Evolutionary conservation across 2,113 vertebrate genomes (phyloP).

Genomic region (Catharus minimus): DNA sequence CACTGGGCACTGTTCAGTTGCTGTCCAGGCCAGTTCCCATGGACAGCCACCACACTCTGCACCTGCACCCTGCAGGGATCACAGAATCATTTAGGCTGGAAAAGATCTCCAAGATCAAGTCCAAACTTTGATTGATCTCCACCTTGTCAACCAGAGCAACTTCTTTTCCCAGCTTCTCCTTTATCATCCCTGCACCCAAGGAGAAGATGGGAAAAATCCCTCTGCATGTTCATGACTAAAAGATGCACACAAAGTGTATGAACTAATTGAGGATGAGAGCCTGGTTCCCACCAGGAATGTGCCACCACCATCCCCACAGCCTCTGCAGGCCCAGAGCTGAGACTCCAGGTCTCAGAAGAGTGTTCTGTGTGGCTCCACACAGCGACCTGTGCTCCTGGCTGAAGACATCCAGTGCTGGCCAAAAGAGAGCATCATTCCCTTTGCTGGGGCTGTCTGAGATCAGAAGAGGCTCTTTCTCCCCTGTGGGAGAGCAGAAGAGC

Average conservation of each 20-base stretch:
- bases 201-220: not conserved
- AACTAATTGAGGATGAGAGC: rapidly evolving
- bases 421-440: not conserved
- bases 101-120: not conserved
- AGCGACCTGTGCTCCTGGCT: rapidly evolving
- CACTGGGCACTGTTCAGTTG: too few species aligned
- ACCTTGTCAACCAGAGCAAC: not conserved
- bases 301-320: not conserved
- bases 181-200: not conserved
- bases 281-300: not conserved
- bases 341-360: rapidly evolving
- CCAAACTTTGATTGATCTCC: not conserved
- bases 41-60: too few species aligned
- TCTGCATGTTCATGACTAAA: not conserved
- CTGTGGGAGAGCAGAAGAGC: not conserved
- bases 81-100: not conserved
- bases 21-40: too few species aligned
- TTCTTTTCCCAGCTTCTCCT: not conserved
- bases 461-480: not conserved
- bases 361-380: rapidly evolving
- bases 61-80: not conserved
- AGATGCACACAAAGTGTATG: rapidly evolving
- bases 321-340: not conserved
- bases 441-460: too few species aligned
- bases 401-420: not conserved